phyloP scores from a whole-genome alignment of 2,113 vertebrate genomes.

The Chrysochloris asiatica region DNA sequence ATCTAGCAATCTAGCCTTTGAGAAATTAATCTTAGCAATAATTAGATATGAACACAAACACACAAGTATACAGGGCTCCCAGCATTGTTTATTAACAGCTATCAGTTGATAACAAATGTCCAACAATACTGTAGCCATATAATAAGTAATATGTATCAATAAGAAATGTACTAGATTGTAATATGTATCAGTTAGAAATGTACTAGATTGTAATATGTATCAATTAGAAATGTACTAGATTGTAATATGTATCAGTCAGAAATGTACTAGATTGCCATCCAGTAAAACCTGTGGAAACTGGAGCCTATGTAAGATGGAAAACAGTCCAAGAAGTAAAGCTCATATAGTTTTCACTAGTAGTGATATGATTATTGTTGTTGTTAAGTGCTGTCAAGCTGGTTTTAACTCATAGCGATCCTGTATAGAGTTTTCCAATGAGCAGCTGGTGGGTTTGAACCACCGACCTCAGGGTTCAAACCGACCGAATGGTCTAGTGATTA shows the following conservation, averaged over 20 bases:
- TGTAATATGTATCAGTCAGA: background rate
- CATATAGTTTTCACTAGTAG: background rate
- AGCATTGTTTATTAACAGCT: conserved; percentile 11
- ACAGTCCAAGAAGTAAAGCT: background rate
- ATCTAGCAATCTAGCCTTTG: background rate
- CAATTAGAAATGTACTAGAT: too few relatives aligned
- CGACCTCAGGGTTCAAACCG: too few relatives aligned
- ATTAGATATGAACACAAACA: background rate
- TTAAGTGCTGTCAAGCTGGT: too few relatives aligned
- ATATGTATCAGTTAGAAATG: too few relatives aligned
- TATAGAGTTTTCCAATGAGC: too few relatives aligned
- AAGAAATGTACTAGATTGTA: too few relatives aligned
- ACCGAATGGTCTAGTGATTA: too few relatives aligned
- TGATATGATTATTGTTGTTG: too few relatives aligned
- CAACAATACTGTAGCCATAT: background rate
- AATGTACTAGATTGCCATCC: background rate
- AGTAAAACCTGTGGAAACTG: background rate
- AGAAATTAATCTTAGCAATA: conserved; percentile 24
- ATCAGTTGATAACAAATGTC: background rate
- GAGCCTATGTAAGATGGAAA: background rate
- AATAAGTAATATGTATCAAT: background rate
- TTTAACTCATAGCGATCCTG: too few relatives aligned
- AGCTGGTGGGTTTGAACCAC: too few relatives aligned
- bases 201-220: too few relatives aligned
- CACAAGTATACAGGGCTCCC: background rate